phyloP scores from a whole-genome alignment of 2,113 vertebrate species.

The Malurus melanocephalus region DNA sequence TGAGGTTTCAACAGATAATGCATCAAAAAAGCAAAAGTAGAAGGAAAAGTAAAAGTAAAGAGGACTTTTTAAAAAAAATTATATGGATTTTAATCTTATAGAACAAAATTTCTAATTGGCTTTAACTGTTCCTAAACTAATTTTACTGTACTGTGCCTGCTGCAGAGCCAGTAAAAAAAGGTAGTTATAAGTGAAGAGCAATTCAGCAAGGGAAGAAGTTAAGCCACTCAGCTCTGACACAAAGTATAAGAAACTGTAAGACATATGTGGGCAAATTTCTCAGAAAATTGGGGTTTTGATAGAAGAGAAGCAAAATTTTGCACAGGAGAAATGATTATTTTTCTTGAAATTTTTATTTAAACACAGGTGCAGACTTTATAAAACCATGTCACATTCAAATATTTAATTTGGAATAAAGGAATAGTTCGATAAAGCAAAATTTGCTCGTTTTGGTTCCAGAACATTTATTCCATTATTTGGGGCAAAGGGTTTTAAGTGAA shows the following conservation, averaged over 20 bases:
- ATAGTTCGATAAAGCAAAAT: background rate
- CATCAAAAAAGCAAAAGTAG: background rate
- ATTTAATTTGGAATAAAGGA: background rate
- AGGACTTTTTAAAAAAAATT: background rate
- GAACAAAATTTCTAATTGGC: background rate
- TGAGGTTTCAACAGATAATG: background rate
- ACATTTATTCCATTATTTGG: background rate
- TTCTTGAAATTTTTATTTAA: background rate
- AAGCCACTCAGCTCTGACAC: background rate
- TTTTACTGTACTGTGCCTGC: background rate
- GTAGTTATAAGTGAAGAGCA: background rate
- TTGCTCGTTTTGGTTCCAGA: background rate
- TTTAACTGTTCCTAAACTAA: background rate
- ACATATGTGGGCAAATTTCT: background rate
- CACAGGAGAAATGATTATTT: background rate
- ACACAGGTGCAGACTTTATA: background rate
- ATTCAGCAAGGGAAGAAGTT: background rate
- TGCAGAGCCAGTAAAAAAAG: background rate
- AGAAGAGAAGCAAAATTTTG: background rate
- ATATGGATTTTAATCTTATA: background rate
- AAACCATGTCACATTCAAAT: background rate
- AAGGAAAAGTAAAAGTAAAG: background rate
- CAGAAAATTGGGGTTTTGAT: background rate
- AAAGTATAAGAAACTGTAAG: background rate
- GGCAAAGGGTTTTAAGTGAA: background rate